Percentiles rank a stretch among this genome's conserved stretches.
Conservation (phyloP, 2,797 vertebrate species). For the Macropus fuliginosus region DNA sequence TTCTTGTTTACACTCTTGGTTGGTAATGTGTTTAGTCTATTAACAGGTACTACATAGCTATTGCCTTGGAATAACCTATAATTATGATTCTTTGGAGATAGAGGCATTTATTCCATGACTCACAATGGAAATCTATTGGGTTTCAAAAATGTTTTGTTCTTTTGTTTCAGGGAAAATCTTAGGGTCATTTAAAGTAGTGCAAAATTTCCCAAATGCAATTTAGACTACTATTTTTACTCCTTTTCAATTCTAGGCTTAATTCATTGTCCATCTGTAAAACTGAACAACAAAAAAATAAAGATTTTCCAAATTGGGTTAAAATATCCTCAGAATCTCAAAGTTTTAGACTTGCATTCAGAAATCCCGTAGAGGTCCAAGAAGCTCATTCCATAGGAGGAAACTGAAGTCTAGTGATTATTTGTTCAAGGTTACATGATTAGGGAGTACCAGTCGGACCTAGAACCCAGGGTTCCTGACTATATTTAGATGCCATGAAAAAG, state of each 20-base stretch:
- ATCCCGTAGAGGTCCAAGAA: not conserved
- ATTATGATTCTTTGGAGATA: not conserved
- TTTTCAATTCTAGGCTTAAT: not conserved
- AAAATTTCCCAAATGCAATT: not conserved
- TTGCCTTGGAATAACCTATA: not conserved
- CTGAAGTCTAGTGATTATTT: not conserved
- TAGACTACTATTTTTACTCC: not conserved
- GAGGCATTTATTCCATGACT: not conserved
- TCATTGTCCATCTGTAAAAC: not conserved
- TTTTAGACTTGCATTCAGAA: not conserved
- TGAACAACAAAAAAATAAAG: not conserved
- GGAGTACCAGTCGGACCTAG: not conserved
- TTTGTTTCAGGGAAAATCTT: not conserved
- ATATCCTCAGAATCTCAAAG: not conserved
- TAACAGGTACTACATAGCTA: not conserved
- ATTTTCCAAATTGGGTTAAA: not conserved
- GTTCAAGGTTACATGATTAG: not conserved
- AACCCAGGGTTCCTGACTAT: not conserved
- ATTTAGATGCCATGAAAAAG: not conserved
- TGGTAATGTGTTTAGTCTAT: not conserved
- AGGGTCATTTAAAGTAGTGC: not conserved
- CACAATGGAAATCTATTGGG: not conserved
- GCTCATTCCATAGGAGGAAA: not conserved
- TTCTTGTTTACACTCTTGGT: not conserved
- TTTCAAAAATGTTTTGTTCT: not conserved